Base-by-base conservation (phyloP, 2,888 invertebrate species). In the Zaprionus lineosus region DNA sequence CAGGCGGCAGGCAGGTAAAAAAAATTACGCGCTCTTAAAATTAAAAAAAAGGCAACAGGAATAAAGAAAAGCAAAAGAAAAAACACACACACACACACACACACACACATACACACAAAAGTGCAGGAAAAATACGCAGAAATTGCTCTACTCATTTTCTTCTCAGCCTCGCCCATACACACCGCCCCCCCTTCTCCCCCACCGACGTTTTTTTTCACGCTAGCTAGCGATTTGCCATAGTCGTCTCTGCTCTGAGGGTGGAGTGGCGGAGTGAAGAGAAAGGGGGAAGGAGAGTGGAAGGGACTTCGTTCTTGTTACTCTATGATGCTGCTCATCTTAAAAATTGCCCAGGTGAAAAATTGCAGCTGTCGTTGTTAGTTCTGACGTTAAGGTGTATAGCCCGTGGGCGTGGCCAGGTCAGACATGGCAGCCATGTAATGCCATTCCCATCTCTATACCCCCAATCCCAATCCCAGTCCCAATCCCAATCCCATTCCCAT, bases 301-400 rank as follows among this genome's bases (percentile, higher is more conserved):
- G n/a, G n/a, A n/a, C n/a, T n/a, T n/a, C 57, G 29, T 63, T 56
- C 31, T 33, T 24, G 43, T 11, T 33, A 36, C 48, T 52, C 24
- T 21, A 34, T 56, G 58, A 58, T 55, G 50, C 65, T 77, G 84
- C 76, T 85, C 87, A 85, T 88, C 87, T 88, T 85, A 60, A 84
- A 86, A 87, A 85, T 82, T 88, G 81, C 63, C 84, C 88, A 88
- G 87, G 87, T 88, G 88, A 88, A 87, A 88, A 88, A 88, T 86
- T 88, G 88, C 88, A 88, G 87, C 88, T 88, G 87, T 86, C 69
- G 70, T 56, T 78, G 74, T 65, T 63, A 59, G 74, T 44, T 44
- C 56, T 46, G 47, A 36, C 47, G 31, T 51, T 53, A 67, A 46
- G 50, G 34, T 52, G 58, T 14, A 34, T 31, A 14, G 57, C 37